Evolutionary conservation across 2,113 vertebrate species (phyloP).

Genomic region (Sialia sialis): DNA sequence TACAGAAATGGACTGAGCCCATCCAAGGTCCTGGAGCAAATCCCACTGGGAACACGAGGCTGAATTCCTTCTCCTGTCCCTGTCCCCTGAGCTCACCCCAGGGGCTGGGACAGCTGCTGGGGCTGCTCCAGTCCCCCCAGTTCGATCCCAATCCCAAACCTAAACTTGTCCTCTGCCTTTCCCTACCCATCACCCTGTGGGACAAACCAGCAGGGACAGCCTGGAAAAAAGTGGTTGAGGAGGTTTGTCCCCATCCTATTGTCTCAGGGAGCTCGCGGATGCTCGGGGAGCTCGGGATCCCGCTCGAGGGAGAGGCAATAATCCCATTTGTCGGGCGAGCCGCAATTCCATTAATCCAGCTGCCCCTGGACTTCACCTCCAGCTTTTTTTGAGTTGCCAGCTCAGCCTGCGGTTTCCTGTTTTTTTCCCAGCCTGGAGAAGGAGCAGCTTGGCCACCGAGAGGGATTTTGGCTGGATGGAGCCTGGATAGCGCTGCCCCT

Average conservation of each 20-base stretch:
- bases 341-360: background rate
- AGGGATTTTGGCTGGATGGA: background rate
- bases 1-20: background rate
- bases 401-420: background rate
- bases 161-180: background rate
- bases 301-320: background rate
- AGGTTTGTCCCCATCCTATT: background rate
- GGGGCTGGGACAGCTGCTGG: background rate
- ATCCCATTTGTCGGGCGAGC: background rate
- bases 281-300: background rate
- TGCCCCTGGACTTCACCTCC: background rate
- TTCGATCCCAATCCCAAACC: background rate
- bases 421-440: background rate
- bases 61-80: background rate
- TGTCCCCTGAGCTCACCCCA: background rate
- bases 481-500: background rate
- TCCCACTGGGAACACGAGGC: background rate
- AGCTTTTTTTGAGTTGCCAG: background rate
- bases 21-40: background rate
- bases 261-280: background rate
- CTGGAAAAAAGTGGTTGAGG: rapidly evolving
- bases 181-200: background rate
- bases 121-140: rapidly evolving
- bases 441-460: background rate
- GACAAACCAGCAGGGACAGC: background rate